These are phyloP conservation scores for Apodemia duryi DNA, from an alignment of 2,888 invertebrate genomes.

Conservation along the genomic window DNA sequence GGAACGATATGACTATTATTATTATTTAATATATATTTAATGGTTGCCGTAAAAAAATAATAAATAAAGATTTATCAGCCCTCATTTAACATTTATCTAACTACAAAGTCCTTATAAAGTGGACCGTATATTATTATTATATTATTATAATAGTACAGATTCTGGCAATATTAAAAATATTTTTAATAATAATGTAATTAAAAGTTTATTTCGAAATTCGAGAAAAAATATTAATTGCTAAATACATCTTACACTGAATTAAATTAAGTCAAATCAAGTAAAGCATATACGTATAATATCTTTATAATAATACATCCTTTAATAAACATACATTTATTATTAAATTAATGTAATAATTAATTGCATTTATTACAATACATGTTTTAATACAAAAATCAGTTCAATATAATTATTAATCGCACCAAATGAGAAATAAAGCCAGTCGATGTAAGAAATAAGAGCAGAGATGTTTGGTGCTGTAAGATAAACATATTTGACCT, in stretches of 20 bases:
- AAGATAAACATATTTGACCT: too few relatives aligned
- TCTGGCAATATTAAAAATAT: conserved; percentile 11
- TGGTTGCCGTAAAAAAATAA: conserved; percentile 41
- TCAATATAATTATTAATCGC: neutral
- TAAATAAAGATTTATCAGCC: conserved; percentile 40
- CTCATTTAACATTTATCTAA: conserved; percentile 35
- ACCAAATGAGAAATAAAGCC: neutral
- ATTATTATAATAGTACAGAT: conserved; percentile 11
- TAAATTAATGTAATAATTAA: neutral
- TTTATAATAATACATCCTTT: conserved; percentile 3
- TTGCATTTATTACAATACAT: conserved; percentile 16
- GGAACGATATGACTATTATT: conserved; percentile 12
- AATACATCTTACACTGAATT: conserved; percentile 1
- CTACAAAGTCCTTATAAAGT: conserved; percentile 23
- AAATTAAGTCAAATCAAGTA: conserved; percentile 10
- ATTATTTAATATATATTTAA: conserved; percentile 9
- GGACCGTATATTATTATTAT: conserved; percentile 4
- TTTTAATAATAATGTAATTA: neutral
- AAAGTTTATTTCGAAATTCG: conserved; percentile 7
- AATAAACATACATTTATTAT: neutral
- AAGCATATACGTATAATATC: neutral
- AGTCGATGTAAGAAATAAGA: too few relatives aligned
- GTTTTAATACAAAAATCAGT: conserved; percentile 11
- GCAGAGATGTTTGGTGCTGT: too few relatives aligned
- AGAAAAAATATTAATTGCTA: conserved; percentile 2